A percentile compares a stretch with the other conserved stretches of the same genome.
These are phyloP conservation scores for Muscina levida DNA, from an alignment of 2,888 invertebrate genomes.

Conservation along the genomic window DNA sequence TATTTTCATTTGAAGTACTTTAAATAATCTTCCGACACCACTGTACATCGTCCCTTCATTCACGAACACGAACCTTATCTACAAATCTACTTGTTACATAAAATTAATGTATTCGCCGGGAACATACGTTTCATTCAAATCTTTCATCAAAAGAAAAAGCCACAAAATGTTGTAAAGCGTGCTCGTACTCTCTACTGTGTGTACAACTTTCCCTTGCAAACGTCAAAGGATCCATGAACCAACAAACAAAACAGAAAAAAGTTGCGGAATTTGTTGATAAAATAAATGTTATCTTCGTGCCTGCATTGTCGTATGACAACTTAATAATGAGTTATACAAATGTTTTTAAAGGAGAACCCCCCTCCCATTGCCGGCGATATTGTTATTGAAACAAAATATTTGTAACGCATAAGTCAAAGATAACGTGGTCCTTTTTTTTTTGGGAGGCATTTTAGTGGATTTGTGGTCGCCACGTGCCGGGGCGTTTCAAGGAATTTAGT, in stretches of 20 bases:
- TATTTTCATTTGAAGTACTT: too few relatives aligned
- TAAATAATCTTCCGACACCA: too few relatives aligned
- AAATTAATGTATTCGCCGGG: conserved; percentile 50
- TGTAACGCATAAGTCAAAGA: conserved; percentile 31
- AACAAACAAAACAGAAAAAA: conserved; percentile 45
- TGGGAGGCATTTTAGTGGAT: conserved; percentile 50
- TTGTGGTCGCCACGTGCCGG: conserved; percentile 59
- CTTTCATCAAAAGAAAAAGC: conserved; percentile 48
- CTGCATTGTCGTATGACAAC: conserved; percentile 71
- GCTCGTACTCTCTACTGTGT: background rate
- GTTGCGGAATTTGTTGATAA: conserved; percentile 71
- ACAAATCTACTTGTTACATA: conserved; percentile 53
- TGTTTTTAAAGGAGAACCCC: conserved; percentile 51
- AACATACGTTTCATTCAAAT: conserved; percentile 52
- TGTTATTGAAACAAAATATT: conserved; percentile 14
- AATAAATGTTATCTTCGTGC: conserved; percentile 75
- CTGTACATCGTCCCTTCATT: background rate
- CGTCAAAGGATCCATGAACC: background rate
- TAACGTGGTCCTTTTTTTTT: conserved; percentile 7
- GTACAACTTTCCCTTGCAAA: background rate
- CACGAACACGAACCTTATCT: conserved; percentile 48
- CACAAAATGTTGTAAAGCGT: conserved; percentile 50
- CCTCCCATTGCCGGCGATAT: conserved; percentile 64
- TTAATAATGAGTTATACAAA: conserved; percentile 72
- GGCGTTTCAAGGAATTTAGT: conserved; percentile 59